Evolutionary conservation across 2,113 vertebrate species (phyloP).

Genomic region (Phrynosoma blainvillii): DNA sequence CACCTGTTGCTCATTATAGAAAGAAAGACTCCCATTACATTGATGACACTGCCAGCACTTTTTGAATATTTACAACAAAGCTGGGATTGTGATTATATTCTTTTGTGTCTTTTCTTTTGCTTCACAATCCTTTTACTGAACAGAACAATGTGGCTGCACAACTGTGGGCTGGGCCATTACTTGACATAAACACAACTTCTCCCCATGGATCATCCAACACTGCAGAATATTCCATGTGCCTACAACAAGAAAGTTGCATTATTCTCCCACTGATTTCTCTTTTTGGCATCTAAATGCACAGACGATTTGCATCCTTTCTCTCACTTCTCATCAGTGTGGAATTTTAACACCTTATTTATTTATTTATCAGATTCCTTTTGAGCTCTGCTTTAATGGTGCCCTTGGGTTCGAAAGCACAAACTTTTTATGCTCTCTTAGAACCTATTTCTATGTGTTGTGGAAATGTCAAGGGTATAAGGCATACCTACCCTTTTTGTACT

Average conservation of each 20-base stretch:
- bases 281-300: background rate
- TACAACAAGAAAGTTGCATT: background rate
- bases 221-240: background rate
- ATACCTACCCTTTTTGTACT: background rate
- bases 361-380: conserved; percentile 23
- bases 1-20: background rate
- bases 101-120: background rate
- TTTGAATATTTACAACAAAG: background rate
- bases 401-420: background rate
- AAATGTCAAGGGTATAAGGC: background rate
- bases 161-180: background rate
- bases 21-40: background rate
- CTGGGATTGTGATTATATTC: background rate
- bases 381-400: background rate
- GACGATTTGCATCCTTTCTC: background rate
- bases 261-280: background rate
- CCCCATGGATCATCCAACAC: background rate
- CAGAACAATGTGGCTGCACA: too few species aligned
- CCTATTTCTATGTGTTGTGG: background rate
- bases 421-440: background rate
- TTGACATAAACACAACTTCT: background rate
- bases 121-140: background rate
- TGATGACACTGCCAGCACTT: background rate
- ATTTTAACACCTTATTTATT: background rate
- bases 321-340: background rate